Evolutionary conservation across 2,888 invertebrate genomes (phyloP).

Genomic region (Pocota personata): DNA sequence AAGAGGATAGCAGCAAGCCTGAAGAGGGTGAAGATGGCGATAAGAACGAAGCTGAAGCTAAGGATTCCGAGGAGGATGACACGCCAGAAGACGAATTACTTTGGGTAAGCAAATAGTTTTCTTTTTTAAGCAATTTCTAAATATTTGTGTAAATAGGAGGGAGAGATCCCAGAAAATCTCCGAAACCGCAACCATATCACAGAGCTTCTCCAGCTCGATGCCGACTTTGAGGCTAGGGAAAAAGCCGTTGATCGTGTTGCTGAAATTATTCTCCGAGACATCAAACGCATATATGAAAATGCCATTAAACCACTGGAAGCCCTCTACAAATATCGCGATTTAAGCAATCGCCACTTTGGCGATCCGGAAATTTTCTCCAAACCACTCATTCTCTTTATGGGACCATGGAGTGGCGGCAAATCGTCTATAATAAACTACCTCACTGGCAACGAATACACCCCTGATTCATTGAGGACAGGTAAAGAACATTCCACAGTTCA

Average conservation of each 20-base stretch:
- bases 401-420: constrained; percentile 98
- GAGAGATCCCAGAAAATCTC: constrained; percentile 89
- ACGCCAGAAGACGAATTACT: constrained; percentile 87
- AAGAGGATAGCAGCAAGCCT: constrained; percentile 76
- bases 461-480: constrained; percentile 94
- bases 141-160: no score
- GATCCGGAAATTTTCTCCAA: constrained; percentile 98
- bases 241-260: constrained; percentile 88
- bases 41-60: constrained; percentile 74
- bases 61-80: constrained; percentile 82
- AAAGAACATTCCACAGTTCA: constrained; percentile 76
- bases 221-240: constrained; percentile 89
- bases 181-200: constrained; percentile 91
- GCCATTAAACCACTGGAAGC: constrained; percentile 95
- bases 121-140: neutral
- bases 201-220: constrained; percentile 90
- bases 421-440: constrained; percentile 97
- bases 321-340: constrained; percentile 95
- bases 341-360: constrained; percentile 95
- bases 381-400: constrained; percentile 96
- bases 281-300: constrained; percentile 93
- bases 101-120: constrained; percentile 82
- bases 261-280: constrained; percentile 90
- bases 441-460: constrained; percentile 92
- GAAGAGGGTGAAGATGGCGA: constrained; percentile 76